Percentiles rank a stretch among this genome's conserved stretches.
Evolutionary conservation across 2,888 invertebrate species (phyloP).

Genomic region (Myopa testacea): DNA sequence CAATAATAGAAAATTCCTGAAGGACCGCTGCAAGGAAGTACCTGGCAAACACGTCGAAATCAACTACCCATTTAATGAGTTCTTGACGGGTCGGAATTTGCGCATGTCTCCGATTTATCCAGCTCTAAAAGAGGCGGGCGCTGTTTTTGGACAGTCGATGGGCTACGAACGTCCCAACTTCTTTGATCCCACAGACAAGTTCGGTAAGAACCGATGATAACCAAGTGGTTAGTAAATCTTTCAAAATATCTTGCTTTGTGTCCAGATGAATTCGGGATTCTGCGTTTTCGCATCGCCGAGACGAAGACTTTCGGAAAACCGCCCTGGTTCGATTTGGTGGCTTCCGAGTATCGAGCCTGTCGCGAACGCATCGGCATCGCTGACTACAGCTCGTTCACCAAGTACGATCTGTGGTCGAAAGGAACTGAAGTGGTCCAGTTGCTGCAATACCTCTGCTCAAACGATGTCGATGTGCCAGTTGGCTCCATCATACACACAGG

Average conservation of each 20-base stretch:
- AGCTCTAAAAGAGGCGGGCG: slow-evolving; percentile 88
- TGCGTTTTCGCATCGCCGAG: slow-evolving; percentile 74
- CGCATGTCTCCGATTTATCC: slow-evolving; percentile 96
- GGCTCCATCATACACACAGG: slow-evolving; percentile 97
- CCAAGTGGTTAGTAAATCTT: not conserved
- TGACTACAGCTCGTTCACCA: slow-evolving; percentile 97
- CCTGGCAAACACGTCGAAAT: slow-evolving; percentile 87
- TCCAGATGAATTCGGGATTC: slow-evolving; percentile 62
- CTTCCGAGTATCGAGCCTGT: slow-evolving; percentile 91
- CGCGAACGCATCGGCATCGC: slow-evolving; percentile 91
- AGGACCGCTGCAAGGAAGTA: slow-evolving; percentile 92
- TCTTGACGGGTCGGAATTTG: slow-evolving; percentile 85
- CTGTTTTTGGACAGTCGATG: slow-evolving; percentile 97
- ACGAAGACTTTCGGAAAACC: slow-evolving; percentile 92
- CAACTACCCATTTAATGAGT: slow-evolving; percentile 88
- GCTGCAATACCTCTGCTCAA: slow-evolving; percentile 93
- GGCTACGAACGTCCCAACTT: slow-evolving; percentile 96
- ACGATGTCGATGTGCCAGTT: slow-evolving; percentile 93
- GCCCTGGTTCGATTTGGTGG: slow-evolving; percentile 90
- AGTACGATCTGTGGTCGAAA: slow-evolving; percentile 93
- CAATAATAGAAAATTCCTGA: slow-evolving; percentile 92
- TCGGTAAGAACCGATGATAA: slow-evolving; percentile 59
- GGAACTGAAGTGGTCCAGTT: slow-evolving; percentile 88
- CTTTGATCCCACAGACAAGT: slow-evolving; percentile 76
- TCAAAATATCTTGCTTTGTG: slow-evolving; percentile 39